Evolutionary conservation across 2,797 vertebrate genomes (phyloP).

Genomic region (Chiroxiphia lanceolata): DNA sequence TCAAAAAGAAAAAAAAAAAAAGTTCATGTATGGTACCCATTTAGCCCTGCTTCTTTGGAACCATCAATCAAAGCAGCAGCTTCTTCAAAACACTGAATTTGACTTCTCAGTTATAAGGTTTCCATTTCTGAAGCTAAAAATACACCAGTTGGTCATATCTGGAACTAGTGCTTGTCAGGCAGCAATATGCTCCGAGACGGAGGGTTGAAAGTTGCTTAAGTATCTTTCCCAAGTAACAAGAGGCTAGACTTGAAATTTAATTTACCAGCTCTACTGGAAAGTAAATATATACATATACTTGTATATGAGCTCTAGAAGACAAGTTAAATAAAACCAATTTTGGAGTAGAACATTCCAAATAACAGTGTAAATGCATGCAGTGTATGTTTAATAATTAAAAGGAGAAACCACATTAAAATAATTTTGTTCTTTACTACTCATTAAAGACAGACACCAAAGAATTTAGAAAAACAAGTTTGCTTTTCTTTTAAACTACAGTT

Average conservation of each 20-base stretch:
- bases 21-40: background rate
- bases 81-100: background rate
- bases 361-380: background rate
- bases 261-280: background rate
- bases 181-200: background rate
- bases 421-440: background rate
- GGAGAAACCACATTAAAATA: background rate
- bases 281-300: background rate
- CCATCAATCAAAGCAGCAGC: background rate
- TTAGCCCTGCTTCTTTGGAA: background rate
- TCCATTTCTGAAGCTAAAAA: background rate
- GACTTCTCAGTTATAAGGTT: background rate
- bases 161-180: fast-evolving
- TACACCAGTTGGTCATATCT: background rate
- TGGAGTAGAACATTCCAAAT: background rate
- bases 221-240: background rate
- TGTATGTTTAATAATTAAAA: background rate
- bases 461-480: conserved; percentile 33
- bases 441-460: conserved; percentile 14
- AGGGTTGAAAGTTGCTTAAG: background rate
- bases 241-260: background rate
- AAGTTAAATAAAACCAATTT: background rate
- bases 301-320: background rate
- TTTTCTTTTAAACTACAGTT: conserved; percentile 78
- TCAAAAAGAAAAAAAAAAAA: background rate